phyloP scores from a whole-genome alignment of 2,888 invertebrate genomes.

The Leptopterna dolabrata region DNA sequence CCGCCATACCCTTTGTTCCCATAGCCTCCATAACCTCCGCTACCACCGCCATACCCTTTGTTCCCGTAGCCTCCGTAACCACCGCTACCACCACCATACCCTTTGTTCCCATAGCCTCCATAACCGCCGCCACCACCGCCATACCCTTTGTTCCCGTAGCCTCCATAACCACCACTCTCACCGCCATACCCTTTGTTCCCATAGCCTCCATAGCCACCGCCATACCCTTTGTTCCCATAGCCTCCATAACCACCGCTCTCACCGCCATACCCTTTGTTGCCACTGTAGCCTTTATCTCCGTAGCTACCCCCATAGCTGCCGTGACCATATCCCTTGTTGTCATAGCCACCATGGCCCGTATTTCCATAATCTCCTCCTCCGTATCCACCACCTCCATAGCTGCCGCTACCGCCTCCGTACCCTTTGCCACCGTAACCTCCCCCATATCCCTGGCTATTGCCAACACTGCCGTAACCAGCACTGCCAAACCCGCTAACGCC shows the following conservation, averaged over 20 bases:
- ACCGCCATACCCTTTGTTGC: constrained; percentile 3
- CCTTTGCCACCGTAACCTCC: neutral
- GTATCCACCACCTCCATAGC: neutral
- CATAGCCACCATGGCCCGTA: neutral
- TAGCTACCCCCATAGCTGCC: neutral
- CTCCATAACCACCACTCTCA: neutral
- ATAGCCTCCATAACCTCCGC: neutral
- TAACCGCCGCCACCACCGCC: neutral
- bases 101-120: neutral
- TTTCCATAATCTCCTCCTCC: neutral
- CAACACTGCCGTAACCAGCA: constrained; percentile 25
- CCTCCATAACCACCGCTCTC: neutral
- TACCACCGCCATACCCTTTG: neutral
- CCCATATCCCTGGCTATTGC: neutral
- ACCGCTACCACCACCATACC: constrained; percentile 13
- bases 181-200: constrained; percentile 8
- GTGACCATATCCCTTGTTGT: neutral
- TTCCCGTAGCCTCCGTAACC: neutral
- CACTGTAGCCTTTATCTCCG: neutral
- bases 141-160: neutral
- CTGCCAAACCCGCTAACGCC: neutral
- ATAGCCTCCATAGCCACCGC: neutral
- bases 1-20: neutral
- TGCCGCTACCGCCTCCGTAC: constrained; percentile 9
- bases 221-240: constrained; percentile 17